Evolutionary conservation across 2,797 vertebrate genomes (phyloP).

Genomic region (Macropodus opercularis): DNA sequence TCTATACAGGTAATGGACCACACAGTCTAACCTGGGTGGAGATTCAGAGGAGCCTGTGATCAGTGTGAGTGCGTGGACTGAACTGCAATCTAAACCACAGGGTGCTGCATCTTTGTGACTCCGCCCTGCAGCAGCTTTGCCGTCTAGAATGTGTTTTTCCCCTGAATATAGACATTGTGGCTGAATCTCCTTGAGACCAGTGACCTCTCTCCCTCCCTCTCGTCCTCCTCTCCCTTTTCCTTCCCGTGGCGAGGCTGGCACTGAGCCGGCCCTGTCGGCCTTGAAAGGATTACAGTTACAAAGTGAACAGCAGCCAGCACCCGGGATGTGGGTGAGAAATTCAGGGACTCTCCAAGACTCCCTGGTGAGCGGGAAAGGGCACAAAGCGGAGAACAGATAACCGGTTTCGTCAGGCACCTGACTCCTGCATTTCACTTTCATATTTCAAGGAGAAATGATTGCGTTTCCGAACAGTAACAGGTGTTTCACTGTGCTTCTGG

Average conservation of each 20-base stretch:
- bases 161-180: constrained; percentile 46
- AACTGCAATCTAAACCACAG: constrained; percentile 47
- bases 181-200: constrained; percentile 54
- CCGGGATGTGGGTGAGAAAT: constrained; percentile 54
- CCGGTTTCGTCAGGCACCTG: no score
- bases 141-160: constrained; percentile 47
- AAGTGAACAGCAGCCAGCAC: constrained; percentile 49
- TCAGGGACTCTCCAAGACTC: constrained; percentile 64
- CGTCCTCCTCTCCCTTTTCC: constrained; percentile 24
- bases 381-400: constrained; percentile 14
- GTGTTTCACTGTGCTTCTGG: no score
- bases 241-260: constrained; percentile 39
- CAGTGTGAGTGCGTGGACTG: constrained; percentile 42
- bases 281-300: constrained; percentile 48
- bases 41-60: constrained; percentile 38
- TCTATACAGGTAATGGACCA: constrained; percentile 18
- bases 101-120: constrained; percentile 53
- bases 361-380: constrained; percentile 27
- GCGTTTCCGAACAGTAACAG: constrained; percentile 14
- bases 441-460: constrained; percentile 25
- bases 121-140: constrained; percentile 35
- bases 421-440: constrained; percentile 56
- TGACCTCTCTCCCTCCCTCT: constrained; percentile 29
- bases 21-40: constrained; percentile 48
- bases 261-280: constrained; percentile 33